Conservation (phyloP, 1,140 invertebrate species). For the Papilio dardanus region DNA sequence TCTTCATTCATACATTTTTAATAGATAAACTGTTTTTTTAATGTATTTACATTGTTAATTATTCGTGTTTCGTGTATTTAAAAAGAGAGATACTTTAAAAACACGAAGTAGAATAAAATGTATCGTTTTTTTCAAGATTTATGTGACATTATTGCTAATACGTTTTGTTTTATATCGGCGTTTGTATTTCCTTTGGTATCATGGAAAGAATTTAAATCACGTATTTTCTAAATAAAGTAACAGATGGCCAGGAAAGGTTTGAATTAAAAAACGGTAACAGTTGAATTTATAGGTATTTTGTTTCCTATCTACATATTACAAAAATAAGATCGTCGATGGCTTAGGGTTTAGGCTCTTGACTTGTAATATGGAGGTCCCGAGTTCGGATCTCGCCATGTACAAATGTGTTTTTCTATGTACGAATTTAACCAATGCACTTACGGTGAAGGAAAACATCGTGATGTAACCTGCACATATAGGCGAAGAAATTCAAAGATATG, state of each 20-base stretch:
- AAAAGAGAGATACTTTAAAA: background rate
- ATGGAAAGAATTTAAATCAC: slow-evolving; percentile 21
- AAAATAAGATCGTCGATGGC: no score
- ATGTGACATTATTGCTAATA: slow-evolving; percentile 24
- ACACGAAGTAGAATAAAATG: slow-evolving; percentile 8
- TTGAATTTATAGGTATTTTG: slow-evolving; percentile 7
- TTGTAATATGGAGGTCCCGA: no score
- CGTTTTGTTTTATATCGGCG: slow-evolving; percentile 20
- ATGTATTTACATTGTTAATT: background rate
- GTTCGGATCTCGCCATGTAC: no score
- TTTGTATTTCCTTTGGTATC: slow-evolving; percentile 22
- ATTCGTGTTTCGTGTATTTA: slow-evolving; percentile 15
- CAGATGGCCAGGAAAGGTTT: slow-evolving; percentile 15
- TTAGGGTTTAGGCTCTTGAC: no score
- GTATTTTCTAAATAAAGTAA: slow-evolving; percentile 14
- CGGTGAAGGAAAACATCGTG: no score
- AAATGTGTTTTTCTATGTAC: no score
- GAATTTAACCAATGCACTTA: no score
- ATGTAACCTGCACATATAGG: no score
- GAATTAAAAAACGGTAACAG: background rate
- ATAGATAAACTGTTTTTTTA: no score
- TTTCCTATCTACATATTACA: background rate
- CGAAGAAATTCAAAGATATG: no score
- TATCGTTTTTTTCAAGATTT: slow-evolving; percentile 18
- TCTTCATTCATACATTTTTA: no score